phyloP scores from a whole-genome alignment of 2,888 invertebrate genomes.

The Pardosa pseudoannulata region DNA sequence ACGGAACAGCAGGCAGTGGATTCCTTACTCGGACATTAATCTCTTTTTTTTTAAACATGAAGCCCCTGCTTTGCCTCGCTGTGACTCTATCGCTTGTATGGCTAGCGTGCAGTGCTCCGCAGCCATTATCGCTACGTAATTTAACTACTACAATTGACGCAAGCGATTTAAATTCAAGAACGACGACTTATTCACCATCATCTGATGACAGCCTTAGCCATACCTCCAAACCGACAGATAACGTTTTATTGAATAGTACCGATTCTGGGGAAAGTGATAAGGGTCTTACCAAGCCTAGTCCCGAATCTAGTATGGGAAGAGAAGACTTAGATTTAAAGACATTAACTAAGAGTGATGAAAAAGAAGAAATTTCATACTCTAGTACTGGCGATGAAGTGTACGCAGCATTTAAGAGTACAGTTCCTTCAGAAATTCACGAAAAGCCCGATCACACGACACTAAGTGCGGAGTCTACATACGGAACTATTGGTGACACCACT shows the following conservation, averaged over 20 bases:
- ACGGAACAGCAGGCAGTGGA: background rate
- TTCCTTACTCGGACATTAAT: background rate
- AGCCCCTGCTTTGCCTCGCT: constrained; percentile 9
- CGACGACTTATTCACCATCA: background rate
- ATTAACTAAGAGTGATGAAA: too few relatives aligned
- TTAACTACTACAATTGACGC: background rate
- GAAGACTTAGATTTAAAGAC: background rate
- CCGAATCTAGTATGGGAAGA: background rate
- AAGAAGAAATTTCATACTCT: too few relatives aligned
- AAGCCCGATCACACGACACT: background rate
- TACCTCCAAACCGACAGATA: too few relatives aligned
- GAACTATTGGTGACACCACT: background rate
- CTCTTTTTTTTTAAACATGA: constrained; percentile 8
- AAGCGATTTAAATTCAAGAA: too few relatives aligned
- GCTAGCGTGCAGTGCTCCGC: constrained; percentile 11
- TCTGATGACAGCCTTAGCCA: too few relatives aligned
- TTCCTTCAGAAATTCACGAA: background rate
- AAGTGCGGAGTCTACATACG: background rate
- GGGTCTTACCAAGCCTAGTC: background rate
- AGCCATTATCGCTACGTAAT: background rate
- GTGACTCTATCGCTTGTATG: constrained; percentile 16
- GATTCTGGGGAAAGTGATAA: background rate
- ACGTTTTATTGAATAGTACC: too few relatives aligned
- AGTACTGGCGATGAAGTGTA: background rate
- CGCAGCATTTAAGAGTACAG: background rate